Evolutionary conservation across 2,113 vertebrate species (phyloP).

Genomic region (Nettapus auritus): DNA sequence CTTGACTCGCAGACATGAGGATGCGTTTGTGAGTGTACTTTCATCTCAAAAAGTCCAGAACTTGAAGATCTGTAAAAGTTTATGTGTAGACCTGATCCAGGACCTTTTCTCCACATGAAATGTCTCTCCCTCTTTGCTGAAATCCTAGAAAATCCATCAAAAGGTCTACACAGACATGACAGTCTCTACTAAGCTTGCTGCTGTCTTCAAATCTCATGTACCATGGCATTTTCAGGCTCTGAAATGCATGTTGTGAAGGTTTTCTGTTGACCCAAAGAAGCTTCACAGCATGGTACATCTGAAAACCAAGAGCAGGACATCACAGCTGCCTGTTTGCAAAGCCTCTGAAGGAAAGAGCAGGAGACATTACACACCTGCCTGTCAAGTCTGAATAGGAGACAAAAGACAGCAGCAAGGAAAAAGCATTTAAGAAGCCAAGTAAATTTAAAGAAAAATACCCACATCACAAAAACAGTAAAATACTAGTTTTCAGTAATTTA

Average conservation of each 20-base stretch:
- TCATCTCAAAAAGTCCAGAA: neutral
- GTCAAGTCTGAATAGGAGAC: neutral
- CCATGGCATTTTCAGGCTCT: constrained; percentile 5
- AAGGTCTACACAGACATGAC: neutral
- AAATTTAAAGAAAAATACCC: neutral
- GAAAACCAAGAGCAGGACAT: neutral
- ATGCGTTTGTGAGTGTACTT: neutral
- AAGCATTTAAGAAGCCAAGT: neutral
- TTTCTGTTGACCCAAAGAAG: constrained; percentile 43
- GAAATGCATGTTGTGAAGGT: neutral
- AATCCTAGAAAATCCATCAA: constrained; percentile 5
- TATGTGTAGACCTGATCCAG: neutral
- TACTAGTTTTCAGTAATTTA: neutral
- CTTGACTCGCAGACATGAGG: neutral
- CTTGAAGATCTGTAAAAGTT: neutral
- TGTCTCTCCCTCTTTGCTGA: neutral
- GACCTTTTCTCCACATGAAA: neutral
- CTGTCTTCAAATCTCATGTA: neutral
- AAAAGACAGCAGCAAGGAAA: neutral
- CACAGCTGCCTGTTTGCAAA: neutral
- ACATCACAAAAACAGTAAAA: neutral
- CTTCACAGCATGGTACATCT: neutral
- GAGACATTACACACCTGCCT: neutral
- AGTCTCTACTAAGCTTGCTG: neutral
- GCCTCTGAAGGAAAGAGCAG: neutral